Conservation (phyloP, 2,888 invertebrate genomes). For the Thysanoteuthis rhombus region DNA sequence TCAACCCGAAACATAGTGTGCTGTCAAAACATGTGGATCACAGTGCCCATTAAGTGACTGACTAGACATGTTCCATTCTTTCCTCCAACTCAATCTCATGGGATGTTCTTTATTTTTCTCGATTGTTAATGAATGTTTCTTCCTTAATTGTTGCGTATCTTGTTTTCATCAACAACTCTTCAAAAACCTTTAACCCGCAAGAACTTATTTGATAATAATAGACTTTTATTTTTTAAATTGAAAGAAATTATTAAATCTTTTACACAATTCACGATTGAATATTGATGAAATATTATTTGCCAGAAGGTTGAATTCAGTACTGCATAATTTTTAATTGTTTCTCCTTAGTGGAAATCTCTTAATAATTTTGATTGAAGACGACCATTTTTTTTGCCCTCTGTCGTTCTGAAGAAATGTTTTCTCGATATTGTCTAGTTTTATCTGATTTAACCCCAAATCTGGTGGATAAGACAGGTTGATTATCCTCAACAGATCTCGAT, state of each 20-base stretch:
- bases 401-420: not conserved
- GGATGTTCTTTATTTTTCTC: too few relatives aligned
- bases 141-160: too few relatives aligned
- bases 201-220: too few relatives aligned
- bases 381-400: not conserved
- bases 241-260: not conserved
- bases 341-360: not conserved
- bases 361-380: not conserved
- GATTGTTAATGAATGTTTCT: too few relatives aligned
- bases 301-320: not conserved
- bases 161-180: too few relatives aligned
- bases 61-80: too few relatives aligned
- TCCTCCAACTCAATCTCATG: too few relatives aligned
- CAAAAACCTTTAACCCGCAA: too few relatives aligned
- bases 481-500: not conserved
- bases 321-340: not conserved
- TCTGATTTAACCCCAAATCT: not conserved
- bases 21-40: too few relatives aligned
- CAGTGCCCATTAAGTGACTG: too few relatives aligned
- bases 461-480: not conserved
- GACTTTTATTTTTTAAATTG: too few relatives aligned
- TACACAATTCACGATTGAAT: not conserved
- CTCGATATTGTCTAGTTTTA: not conserved
- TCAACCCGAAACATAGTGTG: too few relatives aligned
- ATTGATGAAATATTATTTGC: not conserved